These are phyloP conservation scores for Caenorhabditis briggsae DNA, from an alignment of 1,140 invertebrate species.

Conservation along the genomic window DNA sequence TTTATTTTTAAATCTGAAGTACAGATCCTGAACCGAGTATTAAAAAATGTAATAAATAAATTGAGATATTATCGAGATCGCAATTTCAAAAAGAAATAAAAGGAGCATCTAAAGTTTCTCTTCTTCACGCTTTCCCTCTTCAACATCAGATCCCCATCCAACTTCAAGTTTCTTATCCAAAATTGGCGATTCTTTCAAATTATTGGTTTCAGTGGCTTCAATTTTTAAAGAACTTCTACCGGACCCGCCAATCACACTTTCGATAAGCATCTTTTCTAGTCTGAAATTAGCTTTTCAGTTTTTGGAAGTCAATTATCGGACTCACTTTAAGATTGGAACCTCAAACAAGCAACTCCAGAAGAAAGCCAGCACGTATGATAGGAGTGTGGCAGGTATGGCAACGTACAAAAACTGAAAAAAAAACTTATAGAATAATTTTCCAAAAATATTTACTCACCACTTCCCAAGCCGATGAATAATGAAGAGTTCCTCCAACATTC, in stretches of 20 bases:
- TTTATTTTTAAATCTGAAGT: no score
- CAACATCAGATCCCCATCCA: background rate
- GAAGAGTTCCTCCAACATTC: constrained; percentile 36
- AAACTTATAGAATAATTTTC: background rate
- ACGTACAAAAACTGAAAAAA: background rate
- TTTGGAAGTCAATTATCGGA: background rate
- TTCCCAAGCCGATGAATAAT: constrained; percentile 37
- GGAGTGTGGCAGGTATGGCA: background rate
- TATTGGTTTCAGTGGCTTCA: background rate
- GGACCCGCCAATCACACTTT: background rate
- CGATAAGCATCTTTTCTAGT: constrained; percentile 16
- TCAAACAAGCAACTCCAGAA: constrained; percentile 9
- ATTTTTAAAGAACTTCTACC: constrained; percentile 13
- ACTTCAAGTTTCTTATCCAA: background rate
- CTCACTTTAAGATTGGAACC: background rate
- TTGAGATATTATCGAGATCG: no score
- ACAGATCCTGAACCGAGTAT: no score
- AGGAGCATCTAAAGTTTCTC: no score
- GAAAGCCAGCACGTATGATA: background rate
- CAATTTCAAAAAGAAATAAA: no score
- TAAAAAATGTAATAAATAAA: no score
- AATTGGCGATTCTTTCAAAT: background rate
- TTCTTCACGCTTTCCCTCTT: background rate
- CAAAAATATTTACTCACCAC: background rate
- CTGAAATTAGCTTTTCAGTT: background rate